Conservation (phyloP, 64 coral and sea anemone species). For the Pocillopora damicornis region DNA sequence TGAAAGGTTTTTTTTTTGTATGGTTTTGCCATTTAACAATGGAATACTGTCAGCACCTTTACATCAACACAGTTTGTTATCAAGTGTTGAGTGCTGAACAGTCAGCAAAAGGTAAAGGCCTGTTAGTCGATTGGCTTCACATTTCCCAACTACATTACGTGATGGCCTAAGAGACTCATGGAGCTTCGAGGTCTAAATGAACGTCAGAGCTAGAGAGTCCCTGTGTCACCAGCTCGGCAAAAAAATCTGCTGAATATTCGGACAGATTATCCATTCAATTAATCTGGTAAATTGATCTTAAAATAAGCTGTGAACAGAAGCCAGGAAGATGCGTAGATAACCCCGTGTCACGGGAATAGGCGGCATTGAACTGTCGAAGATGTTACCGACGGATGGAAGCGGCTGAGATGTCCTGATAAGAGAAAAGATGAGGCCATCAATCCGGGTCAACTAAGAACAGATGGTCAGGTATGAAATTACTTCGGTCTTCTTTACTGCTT, state of each 20-base stretch:
- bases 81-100: neutral
- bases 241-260: neutral
- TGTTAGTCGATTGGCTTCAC: too few relatives aligned
- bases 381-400: constrained; percentile 12
- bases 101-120: neutral
- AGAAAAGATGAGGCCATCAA: neutral
- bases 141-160: neutral
- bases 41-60: constrained; percentile 29
- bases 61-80: constrained; percentile 18
- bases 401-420: constrained; percentile 42
- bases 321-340: constrained; percentile 27
- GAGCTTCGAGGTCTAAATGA: neutral
- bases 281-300: constrained; percentile 55
- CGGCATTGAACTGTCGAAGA: constrained; percentile 9
- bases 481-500: neutral
- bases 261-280: constrained; percentile 37
- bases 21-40: neutral
- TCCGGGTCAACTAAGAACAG: constrained; percentile 1
- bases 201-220: neutral
- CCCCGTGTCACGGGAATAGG: constrained; percentile 1
- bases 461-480: neutral
- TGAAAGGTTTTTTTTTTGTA: neutral
- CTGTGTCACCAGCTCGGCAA: neutral
- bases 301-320: constrained; percentile 53
- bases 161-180: neutral